These are phyloP conservation scores for Drosophila lacicola DNA, from an alignment of 2,888 invertebrate species.

Conservation along the genomic window DNA sequence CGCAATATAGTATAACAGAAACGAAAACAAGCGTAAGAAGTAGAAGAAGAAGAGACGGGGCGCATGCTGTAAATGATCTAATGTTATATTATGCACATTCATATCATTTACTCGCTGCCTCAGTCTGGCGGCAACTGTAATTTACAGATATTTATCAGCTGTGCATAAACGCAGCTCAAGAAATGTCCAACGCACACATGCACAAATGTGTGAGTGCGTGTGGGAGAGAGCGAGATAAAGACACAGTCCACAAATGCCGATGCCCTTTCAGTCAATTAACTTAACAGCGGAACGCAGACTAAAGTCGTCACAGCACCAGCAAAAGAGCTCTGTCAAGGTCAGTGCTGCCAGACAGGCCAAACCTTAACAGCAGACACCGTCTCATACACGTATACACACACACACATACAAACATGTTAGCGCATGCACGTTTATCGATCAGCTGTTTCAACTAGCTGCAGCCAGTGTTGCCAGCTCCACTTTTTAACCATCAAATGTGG, in stretches of 20 bases:
- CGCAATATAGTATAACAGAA: too few species aligned
- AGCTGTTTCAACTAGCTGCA: conserved; percentile 27
- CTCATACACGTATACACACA: neutral
- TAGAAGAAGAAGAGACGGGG: too few species aligned
- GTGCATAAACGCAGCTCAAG: conserved; percentile 6
- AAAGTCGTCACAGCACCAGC: conserved; percentile 4
- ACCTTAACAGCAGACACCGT: conserved; percentile 4
- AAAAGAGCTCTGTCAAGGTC: conserved; percentile 42
- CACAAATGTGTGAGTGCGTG: neutral
- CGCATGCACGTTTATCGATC: conserved; percentile 10
- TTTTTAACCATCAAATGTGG: too few species aligned
- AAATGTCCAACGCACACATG: conserved; percentile 9
- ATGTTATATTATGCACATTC: conserved; percentile 15
- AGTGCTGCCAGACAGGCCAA: conserved; percentile 45
- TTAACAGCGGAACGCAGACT: conserved; percentile 7
- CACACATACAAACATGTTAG: neutral
- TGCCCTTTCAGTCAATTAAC: conserved; percentile 29
- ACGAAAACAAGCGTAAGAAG: too few species aligned
- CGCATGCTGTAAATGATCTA: conserved; percentile 3
- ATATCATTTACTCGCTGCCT: neutral
- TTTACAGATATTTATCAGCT: conserved; percentile 19
- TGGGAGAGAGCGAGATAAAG: conserved; percentile 18
- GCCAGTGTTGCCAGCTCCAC: conserved; percentile 2
- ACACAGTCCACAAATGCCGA: conserved; percentile 23
- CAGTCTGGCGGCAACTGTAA: neutral